These are phyloP conservation scores for Biston stratarius DNA, from an alignment of 2,888 invertebrate genomes.

Conservation along the genomic window DNA sequence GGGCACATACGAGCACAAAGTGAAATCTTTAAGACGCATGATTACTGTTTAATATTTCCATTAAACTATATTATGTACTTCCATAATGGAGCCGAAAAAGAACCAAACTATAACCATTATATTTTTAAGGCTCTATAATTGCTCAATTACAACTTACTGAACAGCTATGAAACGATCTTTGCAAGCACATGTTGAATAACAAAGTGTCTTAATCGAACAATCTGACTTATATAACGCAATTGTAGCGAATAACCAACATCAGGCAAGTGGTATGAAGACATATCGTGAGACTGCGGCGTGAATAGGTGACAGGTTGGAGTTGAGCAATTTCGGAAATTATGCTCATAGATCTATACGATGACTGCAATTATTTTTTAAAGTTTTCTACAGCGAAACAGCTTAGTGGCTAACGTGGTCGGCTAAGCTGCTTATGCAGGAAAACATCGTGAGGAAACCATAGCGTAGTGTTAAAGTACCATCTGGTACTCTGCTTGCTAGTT, in stretches of 20 bases:
- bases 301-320: constrained; percentile 19
- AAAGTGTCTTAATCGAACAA: constrained; percentile 56
- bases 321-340: constrained; percentile 12
- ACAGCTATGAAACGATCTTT: constrained; percentile 38
- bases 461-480: no score
- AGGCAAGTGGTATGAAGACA: constrained; percentile 30
- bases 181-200: constrained; percentile 47
- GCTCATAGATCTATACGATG: not conserved
- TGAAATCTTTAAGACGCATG: constrained; percentile 10
- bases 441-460: no score
- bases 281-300: constrained; percentile 27
- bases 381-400: no score
- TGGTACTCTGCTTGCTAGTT: no score
- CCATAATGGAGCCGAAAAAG: constrained; percentile 15
- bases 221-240: constrained; percentile 47
- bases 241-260: constrained; percentile 36
- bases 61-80: constrained; percentile 17
- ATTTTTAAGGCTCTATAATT: constrained; percentile 44
- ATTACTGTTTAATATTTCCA: constrained; percentile 24
- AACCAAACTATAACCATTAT: constrained; percentile 24
- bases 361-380: no score
- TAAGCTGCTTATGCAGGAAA: no score
- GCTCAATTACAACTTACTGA: constrained; percentile 45
- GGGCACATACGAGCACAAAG: constrained; percentile 6
- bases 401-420: no score